phyloP scores from a whole-genome alignment of 2,888 invertebrate genomes.

The Cephalotes varians region DNA sequence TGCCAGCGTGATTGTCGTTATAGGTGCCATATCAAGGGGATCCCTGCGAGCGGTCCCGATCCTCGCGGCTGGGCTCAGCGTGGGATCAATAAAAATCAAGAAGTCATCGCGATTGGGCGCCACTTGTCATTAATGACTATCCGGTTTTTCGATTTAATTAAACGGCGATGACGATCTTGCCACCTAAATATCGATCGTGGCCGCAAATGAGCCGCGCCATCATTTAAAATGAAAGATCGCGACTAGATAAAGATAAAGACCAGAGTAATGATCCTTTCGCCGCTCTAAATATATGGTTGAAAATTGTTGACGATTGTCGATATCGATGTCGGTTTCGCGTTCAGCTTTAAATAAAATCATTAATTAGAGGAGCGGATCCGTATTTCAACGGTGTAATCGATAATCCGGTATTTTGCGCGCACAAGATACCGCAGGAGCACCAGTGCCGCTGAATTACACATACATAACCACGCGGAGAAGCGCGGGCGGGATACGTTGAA shows the following conservation, averaged over 20 bases:
- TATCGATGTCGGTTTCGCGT: constrained; percentile 30
- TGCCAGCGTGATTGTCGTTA: constrained; percentile 66
- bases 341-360: constrained; percentile 44
- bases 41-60: constrained; percentile 65
- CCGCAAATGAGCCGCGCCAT: not conserved
- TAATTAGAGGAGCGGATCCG: constrained; percentile 34
- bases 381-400: constrained; percentile 50
- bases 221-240: constrained; percentile 10
- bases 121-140: constrained; percentile 86
- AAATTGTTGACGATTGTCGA: constrained; percentile 8
- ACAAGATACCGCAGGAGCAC: constrained; percentile 45
- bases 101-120: constrained; percentile 85
- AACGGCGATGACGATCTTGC: constrained; percentile 83
- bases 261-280: not conserved
- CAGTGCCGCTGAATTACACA: constrained; percentile 39
- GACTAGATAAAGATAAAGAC: not conserved
- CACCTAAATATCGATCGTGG: constrained; percentile 68
- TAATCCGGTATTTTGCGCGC: constrained; percentile 42
- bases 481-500: constrained; percentile 14
- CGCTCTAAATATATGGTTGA: too few species aligned
- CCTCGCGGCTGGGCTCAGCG: constrained; percentile 74
- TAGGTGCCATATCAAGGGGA: constrained; percentile 68
- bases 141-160: constrained; percentile 85
- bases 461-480: constrained; percentile 7
- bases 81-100: constrained; percentile 83